A percentile compares a stretch with the other conserved stretches of the same genome.
Conservation (phyloP, 2,888 invertebrate species). For the Aphidius colemani region DNA sequence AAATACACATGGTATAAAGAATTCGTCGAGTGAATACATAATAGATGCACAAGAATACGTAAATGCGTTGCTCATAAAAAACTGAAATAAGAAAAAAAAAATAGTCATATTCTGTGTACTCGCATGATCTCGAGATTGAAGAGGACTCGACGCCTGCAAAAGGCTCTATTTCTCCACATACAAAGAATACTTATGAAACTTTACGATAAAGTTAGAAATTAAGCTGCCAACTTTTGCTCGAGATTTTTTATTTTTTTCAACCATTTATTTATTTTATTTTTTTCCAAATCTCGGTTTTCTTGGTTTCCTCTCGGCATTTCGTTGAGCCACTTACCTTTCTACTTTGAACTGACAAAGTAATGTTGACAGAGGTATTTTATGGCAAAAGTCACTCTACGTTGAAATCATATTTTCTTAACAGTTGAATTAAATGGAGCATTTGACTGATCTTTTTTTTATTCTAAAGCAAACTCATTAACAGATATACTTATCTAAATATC, state of each 20-base stretch:
- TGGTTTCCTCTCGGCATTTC: slow-evolving; percentile 13
- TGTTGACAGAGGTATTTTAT: background rate
- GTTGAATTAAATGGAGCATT: too few species aligned
- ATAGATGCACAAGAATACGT: too few species aligned
- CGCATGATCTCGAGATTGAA: too few species aligned
- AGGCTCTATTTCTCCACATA: background rate
- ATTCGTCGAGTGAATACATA: too few species aligned
- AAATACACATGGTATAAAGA: too few species aligned
- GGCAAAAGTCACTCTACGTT: background rate
- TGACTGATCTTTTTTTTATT: too few species aligned
- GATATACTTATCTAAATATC: too few species aligned
- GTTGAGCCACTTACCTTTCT: slow-evolving; percentile 9
- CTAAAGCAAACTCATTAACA: too few species aligned
- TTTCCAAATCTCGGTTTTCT: background rate
- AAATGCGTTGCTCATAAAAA: too few species aligned
- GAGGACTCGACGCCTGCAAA: too few species aligned
- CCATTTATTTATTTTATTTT: slow-evolving; percentile 1
- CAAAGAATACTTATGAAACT: slow-evolving; percentile 6
- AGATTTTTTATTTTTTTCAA: slow-evolving; percentile 13
- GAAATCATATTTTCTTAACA: too few species aligned
- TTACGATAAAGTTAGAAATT: slow-evolving; percentile 20
- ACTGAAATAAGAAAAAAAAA: background rate
- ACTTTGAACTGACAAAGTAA: slow-evolving; percentile 11
- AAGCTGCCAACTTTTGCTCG: slow-evolving; percentile 18
- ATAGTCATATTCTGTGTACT: background rate